Evolutionary conservation across 2,113 vertebrate genomes (phyloP).

Genomic region (Ophthalmolycus amberensis): DNA sequence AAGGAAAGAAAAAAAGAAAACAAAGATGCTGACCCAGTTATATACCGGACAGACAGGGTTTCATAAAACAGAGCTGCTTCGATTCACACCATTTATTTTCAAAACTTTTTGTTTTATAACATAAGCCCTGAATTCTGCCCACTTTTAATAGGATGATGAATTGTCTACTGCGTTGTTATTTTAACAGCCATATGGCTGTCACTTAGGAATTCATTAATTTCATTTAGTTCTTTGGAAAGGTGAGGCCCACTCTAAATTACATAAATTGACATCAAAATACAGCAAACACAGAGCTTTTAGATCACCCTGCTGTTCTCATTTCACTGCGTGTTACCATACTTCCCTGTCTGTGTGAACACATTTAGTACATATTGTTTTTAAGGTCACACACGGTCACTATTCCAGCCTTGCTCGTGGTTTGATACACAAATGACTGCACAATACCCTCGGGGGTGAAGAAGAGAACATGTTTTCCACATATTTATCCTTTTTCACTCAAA

Average conservation of each 20-base stretch:
- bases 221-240: slow-evolving; percentile 48
- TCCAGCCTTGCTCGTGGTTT: slow-evolving; percentile 22
- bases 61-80: not conserved
- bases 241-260: slow-evolving; percentile 22
- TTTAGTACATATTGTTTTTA: slow-evolving; percentile 33
- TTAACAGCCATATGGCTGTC: slow-evolving; percentile 59
- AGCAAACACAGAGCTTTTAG: slow-evolving; percentile 9
- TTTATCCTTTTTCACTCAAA: slow-evolving; percentile 13
- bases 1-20: not conserved
- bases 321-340: not conserved
- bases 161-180: slow-evolving; percentile 38
- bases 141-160: slow-evolving; percentile 63
- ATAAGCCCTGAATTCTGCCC: slow-evolving; percentile 27
- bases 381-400: slow-evolving; percentile 32
- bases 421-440: slow-evolving; percentile 21
- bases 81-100: slow-evolving; percentile 7
- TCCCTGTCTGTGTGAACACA: slow-evolving; percentile 16
- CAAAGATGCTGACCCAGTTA: not conserved
- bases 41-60: not conserved
- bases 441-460: not conserved
- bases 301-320: slow-evolving; percentile 33
- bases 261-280: slow-evolving; percentile 24
- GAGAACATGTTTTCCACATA: slow-evolving; percentile 6
- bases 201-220: slow-evolving; percentile 59
- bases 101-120: slow-evolving; percentile 6